Evolutionary conservation across 2,888 invertebrate genomes (phyloP).

Genomic region (Empis livida): DNA sequence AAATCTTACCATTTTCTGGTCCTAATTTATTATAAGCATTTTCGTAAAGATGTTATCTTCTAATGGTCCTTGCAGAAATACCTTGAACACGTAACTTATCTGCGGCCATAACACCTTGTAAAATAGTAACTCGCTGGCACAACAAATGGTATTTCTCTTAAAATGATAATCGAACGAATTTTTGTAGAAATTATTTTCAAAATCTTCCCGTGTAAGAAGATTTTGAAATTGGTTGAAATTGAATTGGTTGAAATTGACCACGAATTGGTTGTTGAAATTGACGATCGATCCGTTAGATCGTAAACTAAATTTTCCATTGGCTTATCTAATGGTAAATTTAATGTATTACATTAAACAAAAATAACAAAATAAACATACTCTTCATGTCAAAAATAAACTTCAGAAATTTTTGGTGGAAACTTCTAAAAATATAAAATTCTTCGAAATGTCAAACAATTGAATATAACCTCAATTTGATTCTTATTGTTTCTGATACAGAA

Average conservation of each 20-base stretch:
- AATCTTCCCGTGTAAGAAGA: constrained; percentile 43
- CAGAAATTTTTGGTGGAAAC: too few relatives aligned
- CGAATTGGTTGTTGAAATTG: constrained; percentile 39
- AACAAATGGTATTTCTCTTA: constrained; percentile 89
- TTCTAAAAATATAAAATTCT: too few relatives aligned
- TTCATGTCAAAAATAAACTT: too few relatives aligned
- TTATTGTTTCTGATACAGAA: too few relatives aligned
- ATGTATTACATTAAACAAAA: too few relatives aligned
- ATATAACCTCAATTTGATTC: too few relatives aligned
- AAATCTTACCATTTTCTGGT: constrained; percentile 62
- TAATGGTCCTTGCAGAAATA: constrained; percentile 59
- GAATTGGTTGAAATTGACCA: constrained; percentile 35
- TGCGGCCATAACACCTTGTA: constrained; percentile 53
- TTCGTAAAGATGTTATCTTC: constrained; percentile 89
- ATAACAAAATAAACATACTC: too few relatives aligned
- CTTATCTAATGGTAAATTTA: constrained; percentile 39
- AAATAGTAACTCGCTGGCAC: constrained; percentile 78
- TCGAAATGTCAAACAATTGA: too few relatives aligned
- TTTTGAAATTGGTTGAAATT: constrained; percentile 43
- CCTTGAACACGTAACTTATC: constrained; percentile 49
- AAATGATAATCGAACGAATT: constrained; percentile 70
- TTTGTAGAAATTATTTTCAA: constrained; percentile 67
- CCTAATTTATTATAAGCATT: constrained; percentile 93
- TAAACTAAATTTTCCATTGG: too few relatives aligned
- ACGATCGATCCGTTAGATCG: constrained; percentile 41